Evolutionary conservation across 2,888 invertebrate species (phyloP), one percentile per base, ranked within the genome.

Genomic region (Beris chalybata): DNA sequence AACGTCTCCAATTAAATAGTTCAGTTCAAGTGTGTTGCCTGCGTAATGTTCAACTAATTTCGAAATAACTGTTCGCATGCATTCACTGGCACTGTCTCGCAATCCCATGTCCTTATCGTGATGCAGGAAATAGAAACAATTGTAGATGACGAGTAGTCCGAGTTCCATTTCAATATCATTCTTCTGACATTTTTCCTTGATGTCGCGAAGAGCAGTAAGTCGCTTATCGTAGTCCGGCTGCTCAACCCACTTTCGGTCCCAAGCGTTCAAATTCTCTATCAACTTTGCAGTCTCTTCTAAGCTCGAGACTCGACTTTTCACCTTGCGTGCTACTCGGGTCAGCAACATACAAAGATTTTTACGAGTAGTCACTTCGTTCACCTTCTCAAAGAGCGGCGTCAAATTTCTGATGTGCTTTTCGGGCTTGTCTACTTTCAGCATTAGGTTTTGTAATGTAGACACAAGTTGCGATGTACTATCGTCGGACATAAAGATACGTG

Each of bases 191-290:
- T 86, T 75, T 53, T 82, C 76, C 68, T 86, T 86, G 48, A 95
- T 86, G 72, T 83, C 81, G 73, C 86, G 87, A 73, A 93, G 93
- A 0, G 91, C 91, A 64, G 89, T 87, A 29, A 96, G 83, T 72
- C 97, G 85, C 72, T 85, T 85, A 69, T 91, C 88, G 74, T 92
- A 95, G 81, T 97, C 95, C 0, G 97, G 95, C 76, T 97, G 96
- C 73, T 97, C 96, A n/a, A 97, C 85, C 88, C 92, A 92, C 70
- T 89, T 87, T 53, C 85, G 85, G 79, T 97, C 92, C 85, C 89
- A 95, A 0, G 96, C 89, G 80, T 97, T 97, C 73, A 97, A 84
- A 77, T 90, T 86, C 5, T 77, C 76, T 3, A 91, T 79, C 12
- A 90, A 74, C 12, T 83, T 77, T 0, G 85, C 83, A 48, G 82